Base-by-base conservation (phyloP, 2,888 invertebrate genomes). In the Adelphocoris suturalis region DNA sequence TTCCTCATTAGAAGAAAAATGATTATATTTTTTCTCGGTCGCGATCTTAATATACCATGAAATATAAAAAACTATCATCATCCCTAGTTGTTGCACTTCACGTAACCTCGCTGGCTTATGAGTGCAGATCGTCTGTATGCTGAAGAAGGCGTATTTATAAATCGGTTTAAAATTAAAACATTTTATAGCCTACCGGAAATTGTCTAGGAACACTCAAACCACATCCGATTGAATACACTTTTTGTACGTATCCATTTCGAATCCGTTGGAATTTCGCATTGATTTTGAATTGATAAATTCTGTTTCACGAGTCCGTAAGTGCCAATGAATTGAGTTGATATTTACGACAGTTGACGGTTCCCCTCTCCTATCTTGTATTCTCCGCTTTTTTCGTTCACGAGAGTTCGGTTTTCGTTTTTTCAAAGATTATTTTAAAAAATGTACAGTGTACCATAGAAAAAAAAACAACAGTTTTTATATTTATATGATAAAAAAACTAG, bases 361-460 rank as follows among this genome's bases (percentile, higher is more conserved):
- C 37, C 52, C 27, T 48, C 61, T n/a, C 68, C 86, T 57, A 9
- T 23, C 61, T 46, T 28, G 46, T 19, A 46, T 86, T 68, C 23
- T 68, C 28, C 27, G 68, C 28, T 47, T 46, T 86, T 86, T 86
- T n/a, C n/a, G 28, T 55, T 61, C 14, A 86, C 52, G 52, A 19
- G 78, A 78, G 37, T 78, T 78, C 47, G 78, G 78, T 12, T 68
- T 37, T 75, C 14, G n/a, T n/a, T 52, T 82, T 23, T 57, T 78
- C 47, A 52, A 88, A 88, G 52, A 23, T 76, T 75, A 76, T 88
- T 37, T 37, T 4, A 37, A 37, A 61, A 88, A 90, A 90, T 91
- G 91, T 91, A 90, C 91, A 90, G 91, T 91, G 91, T 91, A 91
- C 91, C 91, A 91, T 91, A 91, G 90, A 84, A 57, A 57, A 37